These are phyloP conservation scores for Acrocyrtus sp. DNA, from an alignment of 2,888 invertebrate genomes.

Conservation along the genomic window DNA sequence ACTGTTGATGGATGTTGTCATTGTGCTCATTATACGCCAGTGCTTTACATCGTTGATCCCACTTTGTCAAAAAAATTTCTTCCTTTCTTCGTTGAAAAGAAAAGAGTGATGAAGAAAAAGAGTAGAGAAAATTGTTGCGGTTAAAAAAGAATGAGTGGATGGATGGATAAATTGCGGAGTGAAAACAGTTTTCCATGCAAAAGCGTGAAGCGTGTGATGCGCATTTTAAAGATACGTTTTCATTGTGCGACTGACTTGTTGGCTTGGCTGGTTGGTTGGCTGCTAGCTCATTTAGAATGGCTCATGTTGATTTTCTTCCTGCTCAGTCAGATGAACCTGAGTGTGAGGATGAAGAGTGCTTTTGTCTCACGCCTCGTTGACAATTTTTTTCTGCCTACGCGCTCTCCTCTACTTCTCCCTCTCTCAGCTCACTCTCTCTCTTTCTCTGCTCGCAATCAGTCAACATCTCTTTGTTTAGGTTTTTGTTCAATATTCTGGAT, in stretches of 20 bases:
- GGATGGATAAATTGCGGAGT: background rate
- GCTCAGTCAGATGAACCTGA: background rate
- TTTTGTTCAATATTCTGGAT: background rate
- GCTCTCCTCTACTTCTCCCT: background rate
- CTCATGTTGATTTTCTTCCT: background rate
- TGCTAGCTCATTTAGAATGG: background rate
- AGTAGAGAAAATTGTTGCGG: slow-evolving; percentile 16
- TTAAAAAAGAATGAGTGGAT: background rate
- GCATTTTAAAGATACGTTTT: background rate
- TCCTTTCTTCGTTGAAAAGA: background rate
- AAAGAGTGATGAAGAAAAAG: slow-evolving; percentile 37
- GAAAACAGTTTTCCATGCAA: background rate
- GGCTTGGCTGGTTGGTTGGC: background rate
- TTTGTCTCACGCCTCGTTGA: slow-evolving; percentile 43
- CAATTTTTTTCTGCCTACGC: slow-evolving; percentile 6
- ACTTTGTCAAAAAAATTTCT: background rate
- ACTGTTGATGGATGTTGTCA: background rate
- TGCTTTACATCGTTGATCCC: background rate
- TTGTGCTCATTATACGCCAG: background rate
- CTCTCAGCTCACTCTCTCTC: slow-evolving; percentile 8
- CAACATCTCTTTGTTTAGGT: background rate
- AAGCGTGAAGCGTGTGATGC: slow-evolving; percentile 7
- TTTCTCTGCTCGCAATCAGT: background rate
- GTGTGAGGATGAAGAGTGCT: slow-evolving; percentile 4
- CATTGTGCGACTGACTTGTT: background rate